These are phyloP conservation scores for Tokudaia muenninki DNA, from an alignment of 2,797 vertebrate genomes.

Conservation along the genomic window DNA sequence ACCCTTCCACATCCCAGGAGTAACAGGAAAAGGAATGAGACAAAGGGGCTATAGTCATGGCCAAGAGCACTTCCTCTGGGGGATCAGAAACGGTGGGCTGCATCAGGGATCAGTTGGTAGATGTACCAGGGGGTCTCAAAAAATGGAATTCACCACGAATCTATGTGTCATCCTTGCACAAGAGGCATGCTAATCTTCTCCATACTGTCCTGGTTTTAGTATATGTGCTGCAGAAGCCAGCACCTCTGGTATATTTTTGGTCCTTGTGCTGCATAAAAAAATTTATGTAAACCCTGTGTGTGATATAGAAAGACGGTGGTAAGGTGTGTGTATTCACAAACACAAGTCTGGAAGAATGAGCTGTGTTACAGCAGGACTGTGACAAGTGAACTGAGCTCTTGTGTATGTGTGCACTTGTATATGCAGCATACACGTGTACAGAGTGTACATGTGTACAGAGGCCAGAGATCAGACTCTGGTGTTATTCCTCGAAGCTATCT, in stretches of 20 bases:
- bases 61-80: conserved; percentile 88
- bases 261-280: neutral
- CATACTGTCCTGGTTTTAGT: neutral
- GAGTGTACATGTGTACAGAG: neutral
- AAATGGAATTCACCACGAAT: neutral
- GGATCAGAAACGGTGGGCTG: conserved; percentile 84
- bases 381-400: neutral
- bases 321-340: neutral
- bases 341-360: neutral
- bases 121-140: conserved; percentile 85
- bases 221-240: neutral
- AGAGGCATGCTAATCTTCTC: neutral
- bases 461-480: neutral
- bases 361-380: neutral
- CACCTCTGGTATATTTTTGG: too few relatives aligned
- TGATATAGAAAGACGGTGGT: neutral
- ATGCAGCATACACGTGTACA: neutral
- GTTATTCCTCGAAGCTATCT: neutral
- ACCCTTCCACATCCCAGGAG: conserved; percentile 89
- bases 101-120: conserved; percentile 86
- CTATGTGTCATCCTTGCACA: neutral
- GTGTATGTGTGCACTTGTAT: neutral
- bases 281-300: neutral
- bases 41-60: conserved; percentile 89
- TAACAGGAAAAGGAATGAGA: conserved; percentile 89